Conservation (phyloP, 1,140 invertebrate species). For the Monomorium pharaonis region DNA sequence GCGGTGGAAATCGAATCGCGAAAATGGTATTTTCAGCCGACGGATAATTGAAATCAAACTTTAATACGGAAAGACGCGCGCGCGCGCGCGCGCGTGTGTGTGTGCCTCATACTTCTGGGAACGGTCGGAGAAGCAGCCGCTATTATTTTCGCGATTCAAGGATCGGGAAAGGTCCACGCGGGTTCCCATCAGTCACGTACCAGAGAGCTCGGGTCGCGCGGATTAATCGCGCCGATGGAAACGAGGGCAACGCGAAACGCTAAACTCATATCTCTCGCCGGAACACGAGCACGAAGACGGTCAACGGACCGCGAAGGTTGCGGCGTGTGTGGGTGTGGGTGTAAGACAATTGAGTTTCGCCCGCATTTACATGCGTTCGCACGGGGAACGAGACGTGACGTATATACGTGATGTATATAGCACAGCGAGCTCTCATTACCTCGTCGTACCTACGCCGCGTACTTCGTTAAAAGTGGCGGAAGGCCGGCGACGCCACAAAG, state of each 20-base stretch:
- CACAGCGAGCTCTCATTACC: slow-evolving; percentile 29
- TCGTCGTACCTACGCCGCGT: no score
- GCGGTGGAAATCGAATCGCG: background rate
- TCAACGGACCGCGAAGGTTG: slow-evolving; percentile 49
- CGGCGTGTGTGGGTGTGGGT: slow-evolving; percentile 55
- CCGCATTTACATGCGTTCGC: slow-evolving; percentile 49
- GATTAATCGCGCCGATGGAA: slow-evolving; percentile 61
- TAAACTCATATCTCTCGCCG: slow-evolving; percentile 40
- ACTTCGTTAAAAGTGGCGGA: background rate
- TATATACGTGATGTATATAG: no score
- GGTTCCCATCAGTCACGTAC: background rate
- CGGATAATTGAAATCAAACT: slow-evolving; percentile 41
- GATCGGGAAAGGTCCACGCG: background rate
- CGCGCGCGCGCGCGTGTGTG: no score
- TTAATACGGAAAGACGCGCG: background rate
- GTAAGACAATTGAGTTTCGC: slow-evolving; percentile 64
- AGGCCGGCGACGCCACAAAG: background rate
- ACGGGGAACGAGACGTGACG: background rate
- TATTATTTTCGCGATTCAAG: no score
- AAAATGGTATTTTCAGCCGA: background rate
- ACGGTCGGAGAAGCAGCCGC: background rate
- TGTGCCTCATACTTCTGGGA: no score
- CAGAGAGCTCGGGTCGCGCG: slow-evolving; percentile 2
- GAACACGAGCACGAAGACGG: slow-evolving; percentile 55
- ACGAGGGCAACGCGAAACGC: slow-evolving; percentile 61